Conservation (phyloP, 2,888 invertebrate genomes). For the Pseudolycoriella hygida region DNA sequence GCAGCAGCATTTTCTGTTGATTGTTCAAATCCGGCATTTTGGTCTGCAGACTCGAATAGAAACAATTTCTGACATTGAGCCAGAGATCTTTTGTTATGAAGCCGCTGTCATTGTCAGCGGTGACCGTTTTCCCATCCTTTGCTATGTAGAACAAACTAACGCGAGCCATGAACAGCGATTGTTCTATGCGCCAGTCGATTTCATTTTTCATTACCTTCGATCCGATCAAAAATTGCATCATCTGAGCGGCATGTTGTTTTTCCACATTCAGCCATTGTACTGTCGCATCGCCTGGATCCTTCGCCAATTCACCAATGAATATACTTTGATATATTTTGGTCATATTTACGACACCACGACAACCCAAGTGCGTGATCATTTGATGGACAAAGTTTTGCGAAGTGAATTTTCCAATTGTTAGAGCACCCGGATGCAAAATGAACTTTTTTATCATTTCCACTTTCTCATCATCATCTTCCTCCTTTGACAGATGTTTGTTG, state of each 20-base stretch:
- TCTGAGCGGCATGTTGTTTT: slow-evolving; percentile 43
- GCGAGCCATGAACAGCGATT: slow-evolving; percentile 45
- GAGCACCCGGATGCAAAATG: slow-evolving; percentile 48
- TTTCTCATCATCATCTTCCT: slow-evolving; percentile 34
- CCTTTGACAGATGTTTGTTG: slow-evolving; percentile 33
- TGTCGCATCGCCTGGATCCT: slow-evolving; percentile 19
- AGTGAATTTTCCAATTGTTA: slow-evolving; percentile 56
- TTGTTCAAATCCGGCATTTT: slow-evolving; percentile 45
- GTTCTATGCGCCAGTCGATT: slow-evolving; percentile 42
- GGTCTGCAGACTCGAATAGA: slow-evolving; percentile 51
- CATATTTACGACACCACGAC: slow-evolving; percentile 42
- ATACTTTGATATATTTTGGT: slow-evolving; percentile 43
- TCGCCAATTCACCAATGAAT: slow-evolving; percentile 35
- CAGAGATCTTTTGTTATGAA: slow-evolving; percentile 33
- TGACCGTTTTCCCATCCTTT: slow-evolving; percentile 20
- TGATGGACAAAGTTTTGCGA: slow-evolving; percentile 44
- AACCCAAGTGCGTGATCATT: slow-evolving; percentile 39
- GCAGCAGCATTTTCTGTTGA: slow-evolving; percentile 37
- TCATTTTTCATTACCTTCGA: slow-evolving; percentile 21
- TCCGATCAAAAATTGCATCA: slow-evolving; percentile 30
- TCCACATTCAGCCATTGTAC: slow-evolving; percentile 51
- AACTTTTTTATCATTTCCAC: slow-evolving; percentile 42
- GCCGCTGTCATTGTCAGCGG: slow-evolving; percentile 23
- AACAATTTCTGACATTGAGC: slow-evolving; percentile 46
- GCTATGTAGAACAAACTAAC: slow-evolving; percentile 43